A percentile compares a stretch with the other conserved stretches of the same genome.
phyloP scores from a whole-genome alignment of 53 echinoderm and acorn worm genomes.

The Henricia sp. region DNA sequence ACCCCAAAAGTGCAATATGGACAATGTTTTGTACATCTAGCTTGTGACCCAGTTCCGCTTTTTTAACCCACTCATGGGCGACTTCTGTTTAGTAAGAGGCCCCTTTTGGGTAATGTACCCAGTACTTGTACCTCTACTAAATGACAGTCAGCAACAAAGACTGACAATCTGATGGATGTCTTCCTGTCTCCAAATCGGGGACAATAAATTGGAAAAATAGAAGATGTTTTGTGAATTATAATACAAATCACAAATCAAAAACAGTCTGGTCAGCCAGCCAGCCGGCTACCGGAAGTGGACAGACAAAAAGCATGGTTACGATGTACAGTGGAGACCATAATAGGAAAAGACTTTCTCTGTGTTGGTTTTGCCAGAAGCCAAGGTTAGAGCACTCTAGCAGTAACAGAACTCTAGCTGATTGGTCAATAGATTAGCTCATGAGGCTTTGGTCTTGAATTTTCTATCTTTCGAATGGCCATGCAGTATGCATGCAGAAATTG shows the following conservation, averaged over 20 bases:
- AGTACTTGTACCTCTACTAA: background rate
- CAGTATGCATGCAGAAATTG: too few species aligned
- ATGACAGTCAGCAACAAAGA: too few species aligned
- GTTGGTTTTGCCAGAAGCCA: background rate
- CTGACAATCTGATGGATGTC: constrained; percentile 9
- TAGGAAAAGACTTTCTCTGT: background rate
- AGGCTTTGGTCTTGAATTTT: too few species aligned
- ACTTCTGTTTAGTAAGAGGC: too few species aligned
- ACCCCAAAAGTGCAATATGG: too few species aligned
- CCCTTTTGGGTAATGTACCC: too few species aligned
- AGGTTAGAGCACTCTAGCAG: background rate
- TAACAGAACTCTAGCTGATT: too few species aligned
- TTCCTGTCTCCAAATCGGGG: constrained; percentile 1
- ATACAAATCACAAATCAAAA: constrained; percentile 49
- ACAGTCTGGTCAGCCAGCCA: constrained; percentile 18
- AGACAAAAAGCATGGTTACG: constrained; percentile 29
- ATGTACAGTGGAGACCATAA: background rate
- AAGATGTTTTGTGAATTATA: constrained; percentile 45
- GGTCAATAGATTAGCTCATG: too few species aligned
- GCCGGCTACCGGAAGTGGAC: constrained; percentile 53
- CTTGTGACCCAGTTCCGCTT: too few species aligned
- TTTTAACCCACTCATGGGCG: too few species aligned
- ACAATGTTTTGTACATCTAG: too few species aligned
- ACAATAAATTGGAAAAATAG: background rate
- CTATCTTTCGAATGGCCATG: too few species aligned